Evolutionary conservation across 1,140 invertebrate genomes (phyloP).

Genomic region (Panulirus ornatus): DNA sequence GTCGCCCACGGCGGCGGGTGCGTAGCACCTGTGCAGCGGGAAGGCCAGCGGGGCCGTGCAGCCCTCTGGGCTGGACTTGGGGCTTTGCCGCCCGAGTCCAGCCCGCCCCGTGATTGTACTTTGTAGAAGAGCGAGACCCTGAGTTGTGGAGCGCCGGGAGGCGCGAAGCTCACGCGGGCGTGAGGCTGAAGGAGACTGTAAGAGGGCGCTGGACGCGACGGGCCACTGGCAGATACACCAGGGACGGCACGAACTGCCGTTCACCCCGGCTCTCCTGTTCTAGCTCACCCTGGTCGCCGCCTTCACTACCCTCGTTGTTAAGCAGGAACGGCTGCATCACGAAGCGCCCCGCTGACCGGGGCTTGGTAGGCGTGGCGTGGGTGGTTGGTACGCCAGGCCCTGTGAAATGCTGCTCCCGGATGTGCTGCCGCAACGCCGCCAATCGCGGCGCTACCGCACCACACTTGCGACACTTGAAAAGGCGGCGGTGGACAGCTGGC

Average conservation of each 20-base stretch:
- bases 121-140: conserved; percentile 63
- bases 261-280: conserved; percentile 77
- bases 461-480: conserved; percentile 84
- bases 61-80: conserved; percentile 28
- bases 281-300: conserved; percentile 9
- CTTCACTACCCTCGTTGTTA: conserved; percentile 78
- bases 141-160: conserved; percentile 52
- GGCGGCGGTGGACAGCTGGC: conserved; percentile 58
- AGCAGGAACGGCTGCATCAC: conserved; percentile 93
- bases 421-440: conserved; percentile 83
- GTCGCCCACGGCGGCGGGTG: conserved; percentile 9
- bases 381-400: conserved; percentile 76
- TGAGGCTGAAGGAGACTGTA: conserved; percentile 93
- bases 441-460: conserved; percentile 83
- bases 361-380: conserved; percentile 78
- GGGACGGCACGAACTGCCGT: conserved; percentile 87
- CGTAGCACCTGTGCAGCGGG: conserved; percentile 57
- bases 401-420: conserved; percentile 79
- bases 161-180: conserved; percentile 84
- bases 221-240: conserved; percentile 94
- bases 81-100: conserved; percentile 8
- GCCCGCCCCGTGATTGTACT: conserved; percentile 65
- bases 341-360: conserved; percentile 77
- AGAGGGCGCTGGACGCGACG: conserved; percentile 88
- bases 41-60: conserved; percentile 18